Conservation (phyloP, 2,888 invertebrate genomes). For the Beris morrisii region DNA sequence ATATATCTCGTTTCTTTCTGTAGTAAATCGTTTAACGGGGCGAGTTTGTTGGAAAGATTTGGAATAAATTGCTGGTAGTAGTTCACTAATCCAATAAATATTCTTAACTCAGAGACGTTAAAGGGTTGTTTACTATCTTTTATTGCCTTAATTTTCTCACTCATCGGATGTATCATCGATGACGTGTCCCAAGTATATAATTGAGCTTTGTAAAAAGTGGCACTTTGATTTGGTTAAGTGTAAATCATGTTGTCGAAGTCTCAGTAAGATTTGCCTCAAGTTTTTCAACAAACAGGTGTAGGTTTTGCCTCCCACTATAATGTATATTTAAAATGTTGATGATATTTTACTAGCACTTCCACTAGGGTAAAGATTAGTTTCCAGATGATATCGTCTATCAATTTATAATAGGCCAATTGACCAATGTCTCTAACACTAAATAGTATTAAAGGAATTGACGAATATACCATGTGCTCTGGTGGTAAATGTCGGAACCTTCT, state of each 20-base stretch:
- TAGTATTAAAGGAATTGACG: too few relatives aligned
- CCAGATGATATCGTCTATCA: too few relatives aligned
- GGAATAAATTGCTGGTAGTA: background rate
- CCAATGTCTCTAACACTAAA: too few relatives aligned
- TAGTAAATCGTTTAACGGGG: background rate
- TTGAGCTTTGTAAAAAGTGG: background rate
- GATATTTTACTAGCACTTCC: too few relatives aligned
- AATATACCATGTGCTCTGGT: too few relatives aligned
- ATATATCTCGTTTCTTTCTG: background rate
- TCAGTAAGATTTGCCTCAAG: background rate
- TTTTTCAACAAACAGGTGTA: too few relatives aligned
- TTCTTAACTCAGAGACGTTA: background rate
- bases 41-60: background rate
- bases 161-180: background rate
- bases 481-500: too few relatives aligned
- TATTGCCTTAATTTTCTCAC: background rate
- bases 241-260: background rate
- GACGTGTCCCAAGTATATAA: constrained; percentile 1
- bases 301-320: background rate
- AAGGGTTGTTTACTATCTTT: background rate
- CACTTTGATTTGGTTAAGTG: background rate
- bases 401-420: too few relatives aligned
- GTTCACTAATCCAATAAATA: background rate
- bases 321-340: background rate
- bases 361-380: too few relatives aligned